These are phyloP conservation scores for human DNA, from an alignment of 2,113 vertebrate genomes.

Conservation along the genomic window DNA sequence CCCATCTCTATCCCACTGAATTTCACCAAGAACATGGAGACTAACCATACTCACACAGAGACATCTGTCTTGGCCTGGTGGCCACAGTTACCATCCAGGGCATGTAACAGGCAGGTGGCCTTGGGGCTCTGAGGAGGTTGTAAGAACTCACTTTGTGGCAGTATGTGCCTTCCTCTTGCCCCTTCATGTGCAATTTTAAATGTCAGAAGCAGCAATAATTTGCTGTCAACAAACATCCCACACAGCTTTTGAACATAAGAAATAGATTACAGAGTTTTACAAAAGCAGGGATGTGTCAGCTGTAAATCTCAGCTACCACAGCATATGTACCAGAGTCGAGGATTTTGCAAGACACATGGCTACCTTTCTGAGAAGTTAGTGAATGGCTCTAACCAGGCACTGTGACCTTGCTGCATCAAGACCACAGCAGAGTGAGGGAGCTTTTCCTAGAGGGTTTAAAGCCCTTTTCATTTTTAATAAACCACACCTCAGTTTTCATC, in stretches of 20 bases:
- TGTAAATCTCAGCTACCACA: background rate
- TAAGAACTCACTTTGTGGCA: background rate
- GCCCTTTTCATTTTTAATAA: background rate
- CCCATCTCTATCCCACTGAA: background rate
- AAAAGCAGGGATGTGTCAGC: background rate
- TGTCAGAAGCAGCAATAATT: background rate
- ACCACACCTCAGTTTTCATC: background rate
- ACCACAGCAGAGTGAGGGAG: background rate
- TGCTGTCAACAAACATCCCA: background rate
- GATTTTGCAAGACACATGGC: background rate
- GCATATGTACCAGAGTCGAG: background rate
- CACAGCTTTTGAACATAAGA: constrained; percentile 4
- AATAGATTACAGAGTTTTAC: background rate
- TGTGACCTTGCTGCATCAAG: background rate
- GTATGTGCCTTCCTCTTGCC: background rate
- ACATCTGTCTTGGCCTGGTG: background rate
- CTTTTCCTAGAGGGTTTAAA: background rate
- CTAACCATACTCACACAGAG: background rate
- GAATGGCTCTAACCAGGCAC: background rate
- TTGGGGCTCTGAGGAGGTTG: background rate
- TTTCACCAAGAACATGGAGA: background rate
- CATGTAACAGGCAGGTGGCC: background rate
- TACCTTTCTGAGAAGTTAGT: background rate
- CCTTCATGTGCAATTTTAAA: background rate
- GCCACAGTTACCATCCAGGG: background rate